Base-by-base conservation (phyloP, 1,140 invertebrate genomes). In the Alviniconcha marisindica region DNA sequence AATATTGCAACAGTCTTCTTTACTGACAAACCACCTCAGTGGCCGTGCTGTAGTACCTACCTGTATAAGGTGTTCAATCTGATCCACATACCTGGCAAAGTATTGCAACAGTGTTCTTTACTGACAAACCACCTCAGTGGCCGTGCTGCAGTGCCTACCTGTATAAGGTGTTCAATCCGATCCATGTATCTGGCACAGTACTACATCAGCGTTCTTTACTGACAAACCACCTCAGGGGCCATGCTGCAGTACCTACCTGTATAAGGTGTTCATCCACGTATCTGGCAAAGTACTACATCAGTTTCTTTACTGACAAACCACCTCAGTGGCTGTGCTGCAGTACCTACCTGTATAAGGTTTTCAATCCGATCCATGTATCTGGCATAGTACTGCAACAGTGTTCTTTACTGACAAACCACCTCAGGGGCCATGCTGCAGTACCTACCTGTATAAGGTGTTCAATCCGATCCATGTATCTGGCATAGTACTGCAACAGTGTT, bases 251-350 rank as follows among this genome's bases (percentile, higher is more conserved):
- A 83, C 81, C 7, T 77, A 92, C 92, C 84, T 92, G 89, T 36
- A 93, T 92, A 7, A 93, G 85, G 81, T 93, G 91, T 76, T 92
- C 92, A 84, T 93, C 91, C 92, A 93, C 93, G 78, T 93, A 93
- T 56, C 90, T 85, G 33, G 91, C 92, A 85, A 93, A 93, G 81
- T 93, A n/a, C n/a, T n/a, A n/a, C n/a, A n/a, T n/a, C n/a, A n/a
- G n/a, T n/a, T n/a, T n/a, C n/a, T n/a, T n/a, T n/a, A n/a, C n/a
- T n/a, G n/a, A n/a, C n/a, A n/a, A n/a, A n/a, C n/a, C n/a, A n/a
- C n/a, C n/a, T n/a, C n/a, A n/a, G n/a, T n/a, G n/a, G n/a, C n/a
- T n/a, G n/a, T n/a, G n/a, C n/a, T n/a, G n/a, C n/a, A n/a, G n/a
- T n/a, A n/a, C n/a, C n/a, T n/a, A n/a, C n/a, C n/a, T n/a, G n/a